Base-by-base conservation (phyloP, 2,888 invertebrate genomes). In the Mythimna pallens region DNA sequence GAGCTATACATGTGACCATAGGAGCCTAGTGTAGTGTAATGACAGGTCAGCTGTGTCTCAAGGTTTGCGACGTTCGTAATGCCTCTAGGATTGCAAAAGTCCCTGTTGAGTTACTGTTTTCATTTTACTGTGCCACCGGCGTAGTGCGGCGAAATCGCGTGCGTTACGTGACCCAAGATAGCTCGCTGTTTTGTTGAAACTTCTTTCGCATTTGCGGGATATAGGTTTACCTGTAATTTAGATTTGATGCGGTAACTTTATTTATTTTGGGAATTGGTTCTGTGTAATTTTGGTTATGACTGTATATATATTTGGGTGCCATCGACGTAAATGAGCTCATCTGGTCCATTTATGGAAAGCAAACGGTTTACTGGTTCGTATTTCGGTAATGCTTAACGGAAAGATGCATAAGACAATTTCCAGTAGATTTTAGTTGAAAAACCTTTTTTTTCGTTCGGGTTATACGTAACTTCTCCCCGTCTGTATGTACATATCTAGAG, bases 151-250 rank as follows among this genome's bases (percentile, higher is more conserved):
- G 72, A 77, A 81, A 87, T 88, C 85, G 88, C 88, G 88, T 88
- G 88, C 76, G 78, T 85, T 81, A 80, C 85, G 84, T 87, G 87
- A 87, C 85, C 86, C 66, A 58, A 80, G 83, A 82, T 80, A 77
- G 55, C 68, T 73, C 17, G 36, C n/a, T 40, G 65, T 62, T 69
- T 73, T 59, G 43, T 70, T 73, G 70, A 65, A 70, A 74, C 66
- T 81, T 83, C 65, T 80, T 83, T 81, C 20, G 63, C 34, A 59
- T 75, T 76, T 67, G 57, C 8, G 36, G 55, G 61, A 30, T 70
- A 66, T 63, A 74, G 43, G 0, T 47, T 61, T 65, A 58, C 57
- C 47, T n/a, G 55, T 63, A 69, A 80, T 78, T 80, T 79, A 43
- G 62, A 80, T 78, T 68, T 17, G 54, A 52, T 68, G 25, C 58